These are phyloP conservation scores for Ophonus ardosiacus DNA, from an alignment of 2,888 invertebrate genomes.

Conservation along the genomic window DNA sequence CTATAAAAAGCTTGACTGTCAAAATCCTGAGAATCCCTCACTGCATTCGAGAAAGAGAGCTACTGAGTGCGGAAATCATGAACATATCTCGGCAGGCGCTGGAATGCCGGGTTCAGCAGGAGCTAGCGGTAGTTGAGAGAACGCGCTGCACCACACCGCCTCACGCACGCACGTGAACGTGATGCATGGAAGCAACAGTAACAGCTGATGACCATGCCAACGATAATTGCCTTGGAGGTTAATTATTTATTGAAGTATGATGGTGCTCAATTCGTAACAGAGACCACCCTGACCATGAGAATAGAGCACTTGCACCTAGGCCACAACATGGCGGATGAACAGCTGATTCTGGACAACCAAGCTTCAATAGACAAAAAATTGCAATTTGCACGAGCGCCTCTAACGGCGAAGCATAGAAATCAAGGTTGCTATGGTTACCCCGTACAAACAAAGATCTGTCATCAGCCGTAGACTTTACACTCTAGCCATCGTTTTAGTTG, in stretches of 20 bases:
- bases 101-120: constrained; percentile 29
- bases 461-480: no score
- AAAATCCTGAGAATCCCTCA: not conserved
- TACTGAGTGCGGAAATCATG: constrained; percentile 40
- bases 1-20: no score
- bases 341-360: no score
- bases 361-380: no score
- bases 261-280: not conserved
- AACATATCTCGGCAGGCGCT: constrained; percentile 37
- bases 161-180: constrained; percentile 31
- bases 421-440: no score
- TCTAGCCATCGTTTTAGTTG: no score
- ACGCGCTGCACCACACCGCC: not conserved
- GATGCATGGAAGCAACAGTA: constrained; percentile 15
- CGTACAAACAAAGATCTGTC: no score
- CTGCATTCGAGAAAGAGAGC: not conserved
- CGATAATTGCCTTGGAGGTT: constrained; percentile 3
- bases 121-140: constrained; percentile 43
- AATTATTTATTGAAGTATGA: constrained; percentile 6
- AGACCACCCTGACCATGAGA: not conserved
- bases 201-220: constrained; percentile 16
- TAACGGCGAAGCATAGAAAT: no score
- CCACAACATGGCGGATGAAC: no score
- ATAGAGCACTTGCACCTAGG: no score
- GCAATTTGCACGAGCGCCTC: no score